Evolutionary conservation across 35 echinoderm and acorn worm species (phyloP), one percentile per base, ranked within the genome.

Genomic region (Acanthaster planci): DNA sequence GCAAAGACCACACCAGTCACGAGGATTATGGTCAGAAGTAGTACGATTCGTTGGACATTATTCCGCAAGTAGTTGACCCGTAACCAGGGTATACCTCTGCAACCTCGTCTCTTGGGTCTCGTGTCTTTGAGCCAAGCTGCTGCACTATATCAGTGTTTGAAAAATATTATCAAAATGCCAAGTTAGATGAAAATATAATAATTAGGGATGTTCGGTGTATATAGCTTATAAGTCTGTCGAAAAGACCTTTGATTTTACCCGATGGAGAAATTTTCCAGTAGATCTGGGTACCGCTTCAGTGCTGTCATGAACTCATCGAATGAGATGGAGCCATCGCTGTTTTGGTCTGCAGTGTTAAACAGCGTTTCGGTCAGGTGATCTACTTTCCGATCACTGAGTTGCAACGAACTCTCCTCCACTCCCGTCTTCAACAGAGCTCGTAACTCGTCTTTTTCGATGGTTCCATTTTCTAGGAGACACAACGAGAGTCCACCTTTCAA

Each of bases 181-280:
- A 7, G 60, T 78, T 0, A 78, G 17, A 78, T 78, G 34, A 38
- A 4, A 78, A 78, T n/a, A n/a, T n/a, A n/a, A n/a, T n/a, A 56
- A 56, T 17, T n/a, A 56, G 15, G 54, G 4, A 56, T 0, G 22
- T 17, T n/a, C 54, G 22, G 1, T n/a, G 0, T 1, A 56, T 17
- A 17, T n/a, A 56, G 54, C 1, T 56, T 0, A 18, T 56, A 8
- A 1, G 1, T 15, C 22, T 15, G 8, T 56, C 2, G 1, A 8
- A 0, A n/a, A n/a, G 22, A n/a, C 59, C 59, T 47, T 47, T 4
- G 39, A 22, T 34, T 84, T 88, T 85, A 93, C 95, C 95, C 91
- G 34, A 99, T 91, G 5, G 96, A 91, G n/a, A 99, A 82, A 52
- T 99, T 99, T 81, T 99, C 92, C 84, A 94, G 77, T 27, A 99